These are phyloP conservation scores for Ernsta delagoae DNA, from an alignment of 2,888 invertebrate species.

Conservation along the genomic window DNA sequence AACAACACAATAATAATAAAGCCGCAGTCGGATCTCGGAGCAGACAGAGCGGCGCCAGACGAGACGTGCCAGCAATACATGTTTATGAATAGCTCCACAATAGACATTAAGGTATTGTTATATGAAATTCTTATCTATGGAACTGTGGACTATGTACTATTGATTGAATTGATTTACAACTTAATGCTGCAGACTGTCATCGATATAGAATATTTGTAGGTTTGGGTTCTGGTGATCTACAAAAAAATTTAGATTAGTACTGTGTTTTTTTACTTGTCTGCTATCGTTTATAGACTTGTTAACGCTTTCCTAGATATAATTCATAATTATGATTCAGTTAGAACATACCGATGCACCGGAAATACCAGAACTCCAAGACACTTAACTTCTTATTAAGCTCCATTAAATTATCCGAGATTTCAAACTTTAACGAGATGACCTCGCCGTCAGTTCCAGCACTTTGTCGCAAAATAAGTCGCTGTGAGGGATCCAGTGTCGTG, in stretches of 20 bases:
- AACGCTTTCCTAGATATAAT: no score
- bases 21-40: background rate
- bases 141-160: background rate
- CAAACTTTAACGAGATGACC: background rate
- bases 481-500: conserved; percentile 48
- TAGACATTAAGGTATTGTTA: conserved; percentile 24
- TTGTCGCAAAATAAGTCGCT: conserved; percentile 27
- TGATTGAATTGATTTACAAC: conserved; percentile 3
- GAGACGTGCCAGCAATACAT: conserved; percentile 20
- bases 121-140: conserved; percentile 8
- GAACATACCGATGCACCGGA: no score
- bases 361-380: no score
- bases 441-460: conserved; percentile 6
- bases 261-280: no score
- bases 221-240: no score
- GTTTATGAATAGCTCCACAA: conserved; percentile 25
- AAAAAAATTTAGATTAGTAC: no score
- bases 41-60: conserved; percentile 25
- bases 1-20: conserved; percentile 5
- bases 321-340: no score
- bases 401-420: background rate
- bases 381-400: background rate
- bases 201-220: no score
- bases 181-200: no score
- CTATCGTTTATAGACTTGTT: no score